Base-by-base conservation (phyloP, 2,113 vertebrate genomes). In the Scopus umbretta region DNA sequence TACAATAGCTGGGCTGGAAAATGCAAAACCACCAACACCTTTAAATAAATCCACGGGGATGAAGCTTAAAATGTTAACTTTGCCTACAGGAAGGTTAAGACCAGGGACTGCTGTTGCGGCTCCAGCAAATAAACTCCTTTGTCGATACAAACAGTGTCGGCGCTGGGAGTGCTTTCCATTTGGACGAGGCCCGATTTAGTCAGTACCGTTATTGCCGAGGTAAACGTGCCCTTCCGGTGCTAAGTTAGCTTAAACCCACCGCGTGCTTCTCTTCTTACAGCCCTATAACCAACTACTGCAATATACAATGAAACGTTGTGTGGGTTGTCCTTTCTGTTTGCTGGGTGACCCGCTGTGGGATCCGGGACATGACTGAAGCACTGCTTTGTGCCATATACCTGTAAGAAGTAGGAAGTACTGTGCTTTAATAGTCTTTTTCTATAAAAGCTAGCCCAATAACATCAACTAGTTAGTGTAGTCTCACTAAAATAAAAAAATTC, bases 231-330 rank as follows among this genome's bases (percentile, higher is more conserved):
- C n/a, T 62, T 81, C 47, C 67, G 58, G 13, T 17, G 36, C 20
- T 36, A 65, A 72, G 19, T 47, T 22, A 62, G 52, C 34, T 61
- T 68, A 76, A 90, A 66, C 22, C 6, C 34, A 52, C 17, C 2
- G 1, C 11, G 5, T 10, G 8, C 30, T 40, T 9, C 27, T 71
- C 47, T 36, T 62, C 45, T 45, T 30, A 34, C 43, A 65, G 40
- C 36, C 73, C n/a, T 42, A 11, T 25, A 72, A 65, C 9, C 58
- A 63, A 36, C 38, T 47, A 29, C n/a, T n/a, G 49, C 15, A 26
- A 19, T 20, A 25, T 11, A 14, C 67, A 49, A 11, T 13, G 22
- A 11, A 11, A 27, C 2, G 1, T 4, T 5, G 3, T 13, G 34
- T 27, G 14, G 9, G 30, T 88, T 74, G 43, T 45, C 75, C 36